Percentiles rank a stretch among this genome's conserved stretches.
Evolutionary conservation across 64 coral and sea anemone genomes (phyloP).

Genomic region (Montipora efflorescens): DNA sequence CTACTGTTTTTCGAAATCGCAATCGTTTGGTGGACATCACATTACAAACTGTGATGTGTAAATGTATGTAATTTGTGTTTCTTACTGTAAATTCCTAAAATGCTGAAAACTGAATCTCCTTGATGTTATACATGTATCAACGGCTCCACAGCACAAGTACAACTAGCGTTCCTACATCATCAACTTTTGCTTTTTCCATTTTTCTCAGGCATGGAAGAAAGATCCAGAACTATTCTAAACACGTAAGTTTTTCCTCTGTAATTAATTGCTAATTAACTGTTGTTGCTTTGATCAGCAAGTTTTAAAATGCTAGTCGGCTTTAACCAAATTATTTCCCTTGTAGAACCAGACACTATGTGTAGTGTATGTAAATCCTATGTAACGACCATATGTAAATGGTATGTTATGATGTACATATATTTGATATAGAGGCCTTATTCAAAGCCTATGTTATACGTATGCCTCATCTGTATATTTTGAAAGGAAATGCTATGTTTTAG

Average conservation of each 20-base stretch:
- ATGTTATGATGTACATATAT: too few relatives aligned
- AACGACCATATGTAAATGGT: too few relatives aligned
- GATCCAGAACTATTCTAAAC: slow-evolving; percentile 97
- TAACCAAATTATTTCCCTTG: not conserved
- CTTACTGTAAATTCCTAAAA: not conserved
- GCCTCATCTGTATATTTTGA: too few relatives aligned
- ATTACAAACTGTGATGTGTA: not conserved
- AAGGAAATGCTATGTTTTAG: too few relatives aligned
- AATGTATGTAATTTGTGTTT: too few relatives aligned
- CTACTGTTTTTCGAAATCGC: too few relatives aligned
- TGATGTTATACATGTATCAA: not conserved
- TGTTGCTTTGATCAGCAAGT: not conserved
- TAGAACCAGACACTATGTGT: too few relatives aligned
- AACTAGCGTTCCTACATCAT: not conserved
- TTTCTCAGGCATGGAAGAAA: slow-evolving; percentile 90
- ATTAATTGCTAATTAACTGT: not conserved
- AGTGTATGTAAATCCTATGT: too few relatives aligned
- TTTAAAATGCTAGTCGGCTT: not conserved
- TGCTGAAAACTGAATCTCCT: not conserved
- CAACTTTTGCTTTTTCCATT: slow-evolving; percentile 3
- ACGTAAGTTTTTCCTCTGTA: slow-evolving; percentile 76
- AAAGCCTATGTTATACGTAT: too few relatives aligned
- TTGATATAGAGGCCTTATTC: too few relatives aligned
- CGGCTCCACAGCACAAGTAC: not conserved
- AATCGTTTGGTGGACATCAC: not conserved